These are phyloP conservation scores for Anarrhichthys ocellatus DNA, from an alignment of 2,113 vertebrate genomes.

Conservation along the genomic window DNA sequence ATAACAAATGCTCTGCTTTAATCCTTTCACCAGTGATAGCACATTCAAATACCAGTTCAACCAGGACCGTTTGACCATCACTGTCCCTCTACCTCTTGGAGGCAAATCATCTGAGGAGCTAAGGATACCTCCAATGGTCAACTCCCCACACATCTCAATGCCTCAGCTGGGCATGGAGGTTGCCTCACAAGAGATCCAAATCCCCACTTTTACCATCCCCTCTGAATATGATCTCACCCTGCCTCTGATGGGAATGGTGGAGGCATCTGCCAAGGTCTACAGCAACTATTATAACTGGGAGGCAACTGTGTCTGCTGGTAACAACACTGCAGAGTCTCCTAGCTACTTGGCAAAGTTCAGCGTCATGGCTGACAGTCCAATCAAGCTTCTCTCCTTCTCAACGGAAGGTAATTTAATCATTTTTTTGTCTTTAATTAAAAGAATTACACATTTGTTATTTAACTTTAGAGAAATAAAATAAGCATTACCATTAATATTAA, in stretches of 20 bases:
- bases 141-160: slow-evolving; percentile 81
- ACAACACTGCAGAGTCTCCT: slow-evolving; percentile 78
- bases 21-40: slow-evolving; percentile 84
- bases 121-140: slow-evolving; percentile 76
- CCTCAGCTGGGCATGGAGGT: slow-evolving; percentile 82
- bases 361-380: slow-evolving; percentile 80
- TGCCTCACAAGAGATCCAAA: slow-evolving; percentile 77
- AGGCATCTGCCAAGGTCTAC: slow-evolving; percentile 85
- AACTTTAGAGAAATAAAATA: neutral
- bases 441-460: neutral
- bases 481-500: too few species aligned
- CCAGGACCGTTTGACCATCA: slow-evolving; percentile 81
- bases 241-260: slow-evolving; percentile 86
- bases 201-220: slow-evolving; percentile 88
- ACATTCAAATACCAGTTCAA: slow-evolving; percentile 86
- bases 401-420: slow-evolving; percentile 84
- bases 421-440: slow-evolving; percentile 4
- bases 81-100: slow-evolving; percentile 88
- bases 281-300: slow-evolving; percentile 94
- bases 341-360: slow-evolving; percentile 79
- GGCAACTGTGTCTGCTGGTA: slow-evolving; percentile 80
- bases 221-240: slow-evolving; percentile 81
- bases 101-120: slow-evolving; percentile 88
- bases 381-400: slow-evolving; percentile 87
- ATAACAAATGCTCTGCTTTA: slow-evolving; percentile 28